phyloP scores from a whole-genome alignment of 2,888 invertebrate genomes.

The Stenchaetothrips biformis region DNA sequence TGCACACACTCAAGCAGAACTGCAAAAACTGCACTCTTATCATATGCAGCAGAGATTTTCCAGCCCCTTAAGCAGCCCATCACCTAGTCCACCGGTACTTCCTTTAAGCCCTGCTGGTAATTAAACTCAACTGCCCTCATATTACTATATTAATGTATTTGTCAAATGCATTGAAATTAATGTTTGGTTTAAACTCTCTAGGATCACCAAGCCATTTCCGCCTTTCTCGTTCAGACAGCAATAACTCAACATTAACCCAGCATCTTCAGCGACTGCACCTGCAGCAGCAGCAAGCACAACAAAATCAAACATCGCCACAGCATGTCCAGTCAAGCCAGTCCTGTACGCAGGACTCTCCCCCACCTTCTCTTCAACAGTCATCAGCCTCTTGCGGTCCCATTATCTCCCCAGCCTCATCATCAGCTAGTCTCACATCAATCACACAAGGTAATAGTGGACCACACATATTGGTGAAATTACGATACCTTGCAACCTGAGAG shows the following conservation, averaged over 20 bases:
- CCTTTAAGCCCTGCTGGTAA: constrained; percentile 38
- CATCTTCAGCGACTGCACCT: constrained; percentile 48
- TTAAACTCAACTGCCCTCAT: not conserved
- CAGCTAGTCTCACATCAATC: constrained; percentile 50
- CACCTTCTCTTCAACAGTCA: constrained; percentile 44
- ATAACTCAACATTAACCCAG: constrained; percentile 44
- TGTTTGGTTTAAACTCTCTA: constrained; percentile 39
- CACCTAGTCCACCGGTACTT: constrained; percentile 41
- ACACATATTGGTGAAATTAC: not conserved
- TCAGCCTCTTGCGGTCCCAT: constrained; percentile 43
- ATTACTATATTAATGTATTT: not conserved
- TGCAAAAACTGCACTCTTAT: constrained; percentile 47
- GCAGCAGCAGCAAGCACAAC: constrained; percentile 38
- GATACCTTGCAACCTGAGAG: too few relatives aligned
- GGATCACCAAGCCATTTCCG: constrained; percentile 52
- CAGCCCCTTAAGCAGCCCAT: constrained; percentile 37
- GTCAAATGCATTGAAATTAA: not conserved
- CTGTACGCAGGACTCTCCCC: constrained; percentile 38
- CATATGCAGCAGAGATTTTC: constrained; percentile 45
- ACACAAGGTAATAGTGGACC: constrained; percentile 50
- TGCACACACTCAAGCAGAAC: constrained; percentile 41
- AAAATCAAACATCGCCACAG: constrained; percentile 22
- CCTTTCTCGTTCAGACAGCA: constrained; percentile 38
- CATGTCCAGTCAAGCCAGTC: constrained; percentile 29
- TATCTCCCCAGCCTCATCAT: constrained; percentile 36